Evolutionary conservation across 1,140 invertebrate species (phyloP), one percentile per base, ranked within the genome.

Genomic region (Euura lappo): DNA sequence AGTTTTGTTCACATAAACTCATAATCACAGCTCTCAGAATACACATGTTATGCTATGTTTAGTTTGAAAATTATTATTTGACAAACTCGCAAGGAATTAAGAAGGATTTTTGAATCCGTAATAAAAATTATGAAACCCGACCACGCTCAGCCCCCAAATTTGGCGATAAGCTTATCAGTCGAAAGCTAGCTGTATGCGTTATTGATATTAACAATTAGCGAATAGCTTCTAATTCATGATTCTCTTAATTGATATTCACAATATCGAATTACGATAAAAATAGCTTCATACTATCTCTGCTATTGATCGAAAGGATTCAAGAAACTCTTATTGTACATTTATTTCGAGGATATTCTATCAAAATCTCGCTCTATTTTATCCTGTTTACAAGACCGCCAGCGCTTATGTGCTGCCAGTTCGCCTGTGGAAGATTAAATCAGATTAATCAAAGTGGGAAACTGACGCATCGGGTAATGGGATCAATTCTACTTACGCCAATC

Each of bases 401-500:
- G 72, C 78, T 86, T 72, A 89, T 74, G 47, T 87, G 76, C 42
- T 88, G 83, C 87, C 87, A 89, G 72, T 88, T 87, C 68, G 86
- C 86, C 86, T 87, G 73, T 72, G 69, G 77, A 76, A 68, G 78
- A 74, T 73, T 72, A 69, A 46, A 69, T 69, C 71, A 72, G 42
- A 71, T 68, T 67, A 64, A 72, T 75, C 60, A 45, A 70, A 10
- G 68, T 72, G 65, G 44, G 74, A 28, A n/a, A n/a, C n/a, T 60
- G 51, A 6, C 7, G n/a, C 10, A 60, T 11, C 42, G 11, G 43
- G 10, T 47, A n/a, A 43, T 13, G 10, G 42, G 8, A 66, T 46
- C 43, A 71, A 46, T 7, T 10, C 72, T 65, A 68, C 89, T 89
- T 85, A 94, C 93, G 69, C 92, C 90, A 77, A 94, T 91, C 3